Percentiles rank a stretch among this genome's conserved stretches.
Evolutionary conservation across 2,888 invertebrate species (phyloP).

Genomic region (Drosophila villosipedis): DNA sequence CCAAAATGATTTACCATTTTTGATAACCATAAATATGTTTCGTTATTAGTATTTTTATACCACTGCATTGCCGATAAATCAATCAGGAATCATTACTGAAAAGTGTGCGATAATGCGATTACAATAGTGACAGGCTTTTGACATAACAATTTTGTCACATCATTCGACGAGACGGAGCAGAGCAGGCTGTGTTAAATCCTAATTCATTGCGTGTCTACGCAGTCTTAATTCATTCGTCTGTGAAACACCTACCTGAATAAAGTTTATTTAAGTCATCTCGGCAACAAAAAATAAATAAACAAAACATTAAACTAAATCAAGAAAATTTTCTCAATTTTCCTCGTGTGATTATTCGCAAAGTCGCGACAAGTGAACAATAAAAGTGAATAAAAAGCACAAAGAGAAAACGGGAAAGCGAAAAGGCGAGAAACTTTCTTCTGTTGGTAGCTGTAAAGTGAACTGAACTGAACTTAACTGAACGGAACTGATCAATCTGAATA

Average conservation of each 20-base stretch:
- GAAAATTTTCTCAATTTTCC: neutral
- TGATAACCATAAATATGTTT: neutral
- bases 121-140: neutral
- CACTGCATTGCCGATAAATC: conserved; percentile 3
- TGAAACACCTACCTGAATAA: conserved; percentile 51
- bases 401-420: neutral
- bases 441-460: neutral
- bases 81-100: neutral
- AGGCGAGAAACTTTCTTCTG: neutral
- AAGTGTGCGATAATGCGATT: conserved; percentile 1
- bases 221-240: conserved; percentile 45
- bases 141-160: neutral
- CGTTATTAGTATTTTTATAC: neutral
- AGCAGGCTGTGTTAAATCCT: conserved; percentile 34
- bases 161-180: neutral
- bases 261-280: conserved; percentile 27
- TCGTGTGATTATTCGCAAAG: neutral
- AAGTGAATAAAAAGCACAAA: neutral
- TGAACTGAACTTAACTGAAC: neutral
- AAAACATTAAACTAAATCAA: conserved; percentile 5
- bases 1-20: neutral
- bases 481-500: neutral
- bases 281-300: neutral
- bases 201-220: neutral
- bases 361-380: neutral